phyloP scores from a whole-genome alignment of 1,140 invertebrate species.

The Zaprionus gabonicus region DNA sequence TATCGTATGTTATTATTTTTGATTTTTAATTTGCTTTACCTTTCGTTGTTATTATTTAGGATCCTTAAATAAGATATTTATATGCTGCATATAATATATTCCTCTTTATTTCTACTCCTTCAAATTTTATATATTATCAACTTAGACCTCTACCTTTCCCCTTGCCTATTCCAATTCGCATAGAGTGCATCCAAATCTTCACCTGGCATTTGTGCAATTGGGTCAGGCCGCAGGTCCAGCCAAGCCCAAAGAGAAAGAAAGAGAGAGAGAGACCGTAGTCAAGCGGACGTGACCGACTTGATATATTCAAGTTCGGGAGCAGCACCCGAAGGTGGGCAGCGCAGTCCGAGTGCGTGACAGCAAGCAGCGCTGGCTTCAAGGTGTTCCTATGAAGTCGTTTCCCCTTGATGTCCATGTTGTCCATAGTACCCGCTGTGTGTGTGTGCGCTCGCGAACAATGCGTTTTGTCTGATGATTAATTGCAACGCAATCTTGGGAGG shows the following conservation, averaged over 20 bases:
- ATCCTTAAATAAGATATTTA: no score
- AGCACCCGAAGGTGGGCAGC: constrained; percentile 29
- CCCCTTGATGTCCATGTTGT: constrained; percentile 4
- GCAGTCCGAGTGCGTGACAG: constrained; percentile 42
- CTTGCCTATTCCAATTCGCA: not conserved
- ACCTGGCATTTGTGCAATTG: not conserved
- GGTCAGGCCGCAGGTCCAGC: not conserved
- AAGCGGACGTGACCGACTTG: constrained; percentile 67
- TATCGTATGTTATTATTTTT: no score
- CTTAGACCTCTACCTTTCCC: not conserved
- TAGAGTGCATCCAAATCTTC: not conserved
- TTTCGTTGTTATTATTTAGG: no score
- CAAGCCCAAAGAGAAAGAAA: constrained; percentile 22
- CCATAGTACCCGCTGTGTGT: constrained; percentile 14
- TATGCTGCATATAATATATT: no score
- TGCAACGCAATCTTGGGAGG: constrained; percentile 78
- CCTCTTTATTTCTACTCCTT: no score
- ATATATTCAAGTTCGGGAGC: constrained; percentile 33
- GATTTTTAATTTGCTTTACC: no score
- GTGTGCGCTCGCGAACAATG: constrained; percentile 63
- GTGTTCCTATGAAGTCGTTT: constrained; percentile 5
- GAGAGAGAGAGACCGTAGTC: constrained; percentile 14
- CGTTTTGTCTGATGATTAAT: constrained; percentile 81
- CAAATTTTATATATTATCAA: not conserved
- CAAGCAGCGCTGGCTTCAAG: constrained; percentile 4